Base-by-base conservation (phyloP, 2,888 invertebrate species). In the Amblyjoppa fuscipennis region DNA sequence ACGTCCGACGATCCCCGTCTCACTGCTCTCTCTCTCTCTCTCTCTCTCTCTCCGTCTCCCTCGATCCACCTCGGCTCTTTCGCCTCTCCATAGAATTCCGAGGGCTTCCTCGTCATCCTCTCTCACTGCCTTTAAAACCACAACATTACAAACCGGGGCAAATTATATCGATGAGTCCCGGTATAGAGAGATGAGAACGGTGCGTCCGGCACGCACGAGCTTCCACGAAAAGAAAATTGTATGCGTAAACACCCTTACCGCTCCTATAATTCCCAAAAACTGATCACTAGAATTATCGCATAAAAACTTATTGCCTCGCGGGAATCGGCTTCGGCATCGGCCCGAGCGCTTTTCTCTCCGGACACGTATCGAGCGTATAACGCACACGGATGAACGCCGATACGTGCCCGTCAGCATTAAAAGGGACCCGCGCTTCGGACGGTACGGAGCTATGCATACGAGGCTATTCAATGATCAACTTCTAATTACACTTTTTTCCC, bases 221-320 rank as follows among this genome's bases (percentile, higher is more conserved):
- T 86, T 86, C 86, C 82, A 86, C 84, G 86, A 86, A 86, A 84
- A 59, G 81, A 84, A 86, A 84, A 84, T 84, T 86, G 81, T 84
- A 82, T 86, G 71, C 81, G 75, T 75, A 78, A 84, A 84, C 79
- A 82, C 84, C 79, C 79, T 76, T 83, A 64, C 83, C 80, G 76
- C 85, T 83, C 80, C 77, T 81, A 85, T 85, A 83, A 87, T 85
- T 81, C 82, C 34, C 61, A 66, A 68, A 80, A 85, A 85, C 80
- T 53, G 80, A 85, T 85, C 73, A 83, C 85, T 85, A 77, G 83
- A 76, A 85, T 85, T 83, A 85, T 85, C 83, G 82, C 80, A 85
- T 85, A 85, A 83, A 85, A 83, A 85, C 71, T 85, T 83, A 85
- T 69, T 80, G 85, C 85, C 83, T 61, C 45, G 80, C 85, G 71